These are phyloP conservation scores for Cactoblastis cactorum DNA, from an alignment of 2,888 invertebrate species.

Conservation along the genomic window DNA sequence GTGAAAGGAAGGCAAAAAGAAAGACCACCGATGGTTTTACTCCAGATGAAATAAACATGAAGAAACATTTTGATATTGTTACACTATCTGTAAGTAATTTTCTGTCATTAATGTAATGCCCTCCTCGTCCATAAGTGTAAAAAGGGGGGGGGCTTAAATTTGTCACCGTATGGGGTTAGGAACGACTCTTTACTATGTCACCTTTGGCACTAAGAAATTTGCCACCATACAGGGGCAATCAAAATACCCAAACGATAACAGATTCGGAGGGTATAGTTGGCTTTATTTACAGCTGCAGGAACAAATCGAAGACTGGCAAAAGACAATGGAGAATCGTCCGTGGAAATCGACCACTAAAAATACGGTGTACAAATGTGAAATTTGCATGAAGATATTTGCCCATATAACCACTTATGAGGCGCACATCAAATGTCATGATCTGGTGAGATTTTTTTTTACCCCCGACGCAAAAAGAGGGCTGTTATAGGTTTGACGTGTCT, in stretches of 20 bases:
- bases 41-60: not conserved
- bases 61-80: constrained; percentile 11
- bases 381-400: not conserved
- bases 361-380: not conserved
- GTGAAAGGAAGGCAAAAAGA: not conserved
- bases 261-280: not conserved
- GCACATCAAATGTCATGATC: constrained; percentile 2
- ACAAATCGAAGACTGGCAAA: constrained; percentile 12
- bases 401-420: not conserved
- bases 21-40: not conserved
- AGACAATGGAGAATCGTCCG: not conserved
- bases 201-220: no score
- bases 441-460: constrained; percentile 4
- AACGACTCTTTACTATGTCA: no score
- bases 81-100: constrained; percentile 11
- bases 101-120: not conserved
- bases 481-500: no score
- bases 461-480: no score
- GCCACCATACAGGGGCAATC: no score
- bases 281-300: not conserved
- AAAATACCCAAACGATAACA: not conserved
- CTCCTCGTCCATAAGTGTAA: not conserved
- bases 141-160: no score
- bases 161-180: no score
- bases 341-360: not conserved